Base-by-base conservation (phyloP, 2,113 vertebrate genomes). In the Dermatemys mawii region DNA sequence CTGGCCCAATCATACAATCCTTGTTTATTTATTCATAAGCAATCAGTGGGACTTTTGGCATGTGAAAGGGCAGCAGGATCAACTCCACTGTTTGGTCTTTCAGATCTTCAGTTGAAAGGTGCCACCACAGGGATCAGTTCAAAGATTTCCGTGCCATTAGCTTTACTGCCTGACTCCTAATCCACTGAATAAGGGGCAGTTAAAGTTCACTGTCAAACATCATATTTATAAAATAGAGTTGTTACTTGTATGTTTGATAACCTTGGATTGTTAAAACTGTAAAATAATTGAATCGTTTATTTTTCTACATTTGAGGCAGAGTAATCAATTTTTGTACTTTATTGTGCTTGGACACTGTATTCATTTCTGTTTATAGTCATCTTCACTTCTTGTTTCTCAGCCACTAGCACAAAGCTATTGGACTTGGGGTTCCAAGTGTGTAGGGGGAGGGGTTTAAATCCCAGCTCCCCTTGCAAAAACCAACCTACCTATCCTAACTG, bases 301-400 rank as follows among this genome's bases (percentile, higher is more conserved):
- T 8, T 70, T 82, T 78, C 11, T 10, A 24, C n/a, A 84, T 41
- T 90, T 1, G 8, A 32, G 32, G 60, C 16, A 3, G 16, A 32
- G 16, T n/a, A 8, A 67, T n/a, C 32, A 16, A 35, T 90, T 90
- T 93, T 78, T 88, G 10, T 80, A 27, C 51, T 84, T 92, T 63
- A 10, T 41, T 57, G 90, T 90, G 94, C 80, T 83, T 49, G 89
- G 88, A 29, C 19, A n/a, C 57, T 93, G 76, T 92, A 89, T 93
- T 79, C 44, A 49, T 76, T 86, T 88, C 88, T 86, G 76, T 87
- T 81, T 83, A 32, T 41, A 78, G 93, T 91, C 32, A 38, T 27
- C 86, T 87, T 29, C 81, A 48, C 78, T 94, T 95, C 83, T 93
- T 94, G 63, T 22, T 93, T 92, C 85, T 95, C 89, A 82, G 70